Percentiles rank a stretch among this genome's conserved stretches.
Conservation (phyloP, 2,888 invertebrate species). For the Drosophila prolongata region DNA sequence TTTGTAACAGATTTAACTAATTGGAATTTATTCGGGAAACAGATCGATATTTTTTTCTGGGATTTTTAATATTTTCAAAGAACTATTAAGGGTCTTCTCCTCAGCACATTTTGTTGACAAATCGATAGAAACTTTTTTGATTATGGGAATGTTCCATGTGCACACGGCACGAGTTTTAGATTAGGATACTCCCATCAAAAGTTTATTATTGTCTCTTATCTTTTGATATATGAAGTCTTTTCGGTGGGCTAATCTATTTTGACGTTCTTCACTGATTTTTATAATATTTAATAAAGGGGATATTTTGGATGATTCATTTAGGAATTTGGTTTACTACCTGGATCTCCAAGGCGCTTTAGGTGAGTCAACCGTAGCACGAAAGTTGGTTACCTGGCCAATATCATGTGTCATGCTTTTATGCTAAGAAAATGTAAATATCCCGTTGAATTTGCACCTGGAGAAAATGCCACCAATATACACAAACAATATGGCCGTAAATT, state of each 20-base stretch:
- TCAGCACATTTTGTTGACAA: conserved; percentile 11
- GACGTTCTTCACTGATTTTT: background rate
- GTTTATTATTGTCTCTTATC: conserved; percentile 8
- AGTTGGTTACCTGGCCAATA: conserved; percentile 18
- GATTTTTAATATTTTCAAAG: conserved; percentile 41
- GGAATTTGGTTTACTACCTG: conserved; percentile 5
- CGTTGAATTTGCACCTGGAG: background rate
- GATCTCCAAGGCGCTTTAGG: conserved; percentile 7
- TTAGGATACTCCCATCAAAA: background rate
- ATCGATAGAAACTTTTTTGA: conserved; percentile 23
- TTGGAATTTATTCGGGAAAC: conserved; percentile 63
- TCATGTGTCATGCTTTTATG: conserved; percentile 34
- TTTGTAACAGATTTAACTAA: conserved; percentile 54
- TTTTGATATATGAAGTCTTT: background rate
- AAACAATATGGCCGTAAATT: conserved; percentile 19
- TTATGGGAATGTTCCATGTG: conserved; percentile 20
- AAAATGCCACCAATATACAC: conserved; percentile 2
- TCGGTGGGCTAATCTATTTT: conserved; percentile 6
- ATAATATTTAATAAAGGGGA: background rate
- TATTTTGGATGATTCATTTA: conserved; percentile 17
- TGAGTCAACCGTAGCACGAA: conserved; percentile 30
- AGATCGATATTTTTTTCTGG: conserved; percentile 20
- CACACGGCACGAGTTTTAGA: conserved; percentile 37
- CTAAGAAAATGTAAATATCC: conserved; percentile 10
- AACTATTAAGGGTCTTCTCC: background rate